Percentiles rank a stretch among this genome's conserved stretches.
Evolutionary conservation across 2,888 invertebrate genomes (phyloP).

Genomic region (Parascotia fuliginaria): DNA sequence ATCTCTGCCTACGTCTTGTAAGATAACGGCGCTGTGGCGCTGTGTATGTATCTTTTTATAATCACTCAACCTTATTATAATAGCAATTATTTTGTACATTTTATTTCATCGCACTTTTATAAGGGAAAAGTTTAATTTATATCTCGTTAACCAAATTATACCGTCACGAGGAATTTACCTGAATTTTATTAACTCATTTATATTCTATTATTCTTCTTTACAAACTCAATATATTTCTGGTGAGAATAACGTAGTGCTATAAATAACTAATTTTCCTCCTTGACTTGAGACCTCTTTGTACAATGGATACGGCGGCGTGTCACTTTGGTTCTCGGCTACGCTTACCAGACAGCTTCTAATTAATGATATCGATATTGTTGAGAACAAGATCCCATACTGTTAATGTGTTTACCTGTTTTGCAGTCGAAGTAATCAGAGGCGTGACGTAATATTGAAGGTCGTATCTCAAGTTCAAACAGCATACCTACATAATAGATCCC

Average conservation of each 20-base stretch:
- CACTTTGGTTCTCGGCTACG: not conserved
- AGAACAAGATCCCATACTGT: slow-evolving; percentile 31
- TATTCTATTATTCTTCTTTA: slow-evolving; percentile 1
- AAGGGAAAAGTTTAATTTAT: not conserved
- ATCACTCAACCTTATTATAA: not conserved
- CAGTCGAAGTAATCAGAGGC: not conserved
- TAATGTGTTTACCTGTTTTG: slow-evolving; percentile 45
- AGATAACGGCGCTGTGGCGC: too few relatives aligned
- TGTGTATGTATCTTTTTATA: too few relatives aligned
- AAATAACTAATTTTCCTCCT: slow-evolving; percentile 5
- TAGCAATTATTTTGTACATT: not conserved
- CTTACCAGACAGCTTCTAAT: slow-evolving; percentile 19
- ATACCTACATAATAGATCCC: too few relatives aligned
- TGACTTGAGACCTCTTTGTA: slow-evolving; percentile 1
- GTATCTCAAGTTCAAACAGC: too few relatives aligned
- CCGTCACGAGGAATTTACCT: slow-evolving; percentile 4
- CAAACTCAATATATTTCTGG: not conserved
- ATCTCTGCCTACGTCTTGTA: too few relatives aligned
- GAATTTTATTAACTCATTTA: slow-evolving; percentile 1
- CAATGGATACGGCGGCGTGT: slow-evolving; percentile 10
- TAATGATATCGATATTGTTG: slow-evolving; percentile 29
- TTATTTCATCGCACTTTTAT: not conserved
- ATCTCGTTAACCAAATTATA: not conserved
- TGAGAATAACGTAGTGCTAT: not conserved
- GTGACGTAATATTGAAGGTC: not conserved